Base-by-base conservation (phyloP, 2,797 vertebrate species). In the Urocyon cinereoargenteus region DNA sequence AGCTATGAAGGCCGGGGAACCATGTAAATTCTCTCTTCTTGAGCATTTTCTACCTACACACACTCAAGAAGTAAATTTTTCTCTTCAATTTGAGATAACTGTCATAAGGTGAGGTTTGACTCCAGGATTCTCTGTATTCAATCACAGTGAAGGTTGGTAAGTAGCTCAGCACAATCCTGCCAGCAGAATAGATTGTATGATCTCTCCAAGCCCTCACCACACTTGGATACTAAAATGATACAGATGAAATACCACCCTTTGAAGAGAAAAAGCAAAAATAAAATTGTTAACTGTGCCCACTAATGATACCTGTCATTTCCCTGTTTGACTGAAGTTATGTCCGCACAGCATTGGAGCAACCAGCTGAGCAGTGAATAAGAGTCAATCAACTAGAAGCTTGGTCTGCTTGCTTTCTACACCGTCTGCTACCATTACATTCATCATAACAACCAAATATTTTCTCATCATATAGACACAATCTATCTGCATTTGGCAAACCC, bases 51-150 rank as follows among this genome's bases (percentile, higher is more conserved):
- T 13, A 94, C 19, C 49, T 61, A 61, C 28, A 70, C 64, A 85
- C 34, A 68, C 18, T 84, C n/a, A n/a, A 18, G n/a, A 81, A 90
- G 51, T 89, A 77, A 91, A 72, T 87, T 73, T 78, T 91, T 62
- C 70, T 91, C 53, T 55, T 88, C 22, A 78, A 55, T 73, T 26
- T 86, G 51, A 75, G 24, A 59, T 62, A 83, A 59, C 13, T 72
- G 13, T 40, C 64, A 5, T 81, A 24, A 14, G 49, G 26, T 36
- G 2, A 79, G 11, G 7, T 84, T 22, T 72, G 36, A 87, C 10
- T 87, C 31, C 49, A 18, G 19, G 28, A n/a, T 91, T 78, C 22
- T 90, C 78, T 78, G 1, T 18, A 68, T 49, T 49, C 78, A 34
- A 79, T 61, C n/a, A 88, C 45, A 62, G 59, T 4, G n/a, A 84